Base-by-base conservation (phyloP, 2,888 invertebrate genomes). In the Cerceris rybyensis region DNA sequence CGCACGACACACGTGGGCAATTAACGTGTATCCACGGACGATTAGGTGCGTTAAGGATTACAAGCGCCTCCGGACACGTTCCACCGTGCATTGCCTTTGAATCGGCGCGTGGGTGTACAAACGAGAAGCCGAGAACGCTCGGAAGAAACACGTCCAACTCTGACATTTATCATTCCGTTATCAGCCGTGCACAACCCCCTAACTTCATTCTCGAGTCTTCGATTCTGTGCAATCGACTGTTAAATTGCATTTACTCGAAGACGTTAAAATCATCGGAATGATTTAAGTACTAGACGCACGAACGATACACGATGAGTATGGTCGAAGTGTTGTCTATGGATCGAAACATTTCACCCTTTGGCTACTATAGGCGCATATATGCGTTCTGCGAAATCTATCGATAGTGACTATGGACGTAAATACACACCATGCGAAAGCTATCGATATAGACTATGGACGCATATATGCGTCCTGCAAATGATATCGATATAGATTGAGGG, bases 21-120 rank as follows among this genome's bases (percentile, higher is more conserved):
- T 88, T 89, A 88, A 86, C 81, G 80, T 70, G 78, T 83, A 82
- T 82, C 79, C 83, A 81, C 71, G 79, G 80, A 80, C 84, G 87
- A 88, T 88, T 88, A 85, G 84, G 76, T 80, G 85, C 81, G 80
- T 82, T 86, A 80, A 75, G 79, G 83, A 83, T 84, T 84, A 86
- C 82, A 80, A 79, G 80, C 70, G 79, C 77, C 80, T 74, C 71
- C 79, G 69, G 78, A 73, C 75, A 75, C 80, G 84, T 81, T 78
- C 64, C 54, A 59, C 54, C 73, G 61, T 41, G 43, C 83, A 70
- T 59, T 70, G 70, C 50, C 58, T 68, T 63, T 50, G 72, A 73
- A 63, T 71, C 65, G 55, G 16, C 75, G 78, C 75, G 84, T 84
- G 82, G 84, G 84, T 72, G 84, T 67, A 74, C 69, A 75, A 72